Evolutionary conservation across 2,113 vertebrate species (phyloP), one percentile per base, ranked within the genome.

Genomic region (Brachyhypopomus occidentalis): DNA sequence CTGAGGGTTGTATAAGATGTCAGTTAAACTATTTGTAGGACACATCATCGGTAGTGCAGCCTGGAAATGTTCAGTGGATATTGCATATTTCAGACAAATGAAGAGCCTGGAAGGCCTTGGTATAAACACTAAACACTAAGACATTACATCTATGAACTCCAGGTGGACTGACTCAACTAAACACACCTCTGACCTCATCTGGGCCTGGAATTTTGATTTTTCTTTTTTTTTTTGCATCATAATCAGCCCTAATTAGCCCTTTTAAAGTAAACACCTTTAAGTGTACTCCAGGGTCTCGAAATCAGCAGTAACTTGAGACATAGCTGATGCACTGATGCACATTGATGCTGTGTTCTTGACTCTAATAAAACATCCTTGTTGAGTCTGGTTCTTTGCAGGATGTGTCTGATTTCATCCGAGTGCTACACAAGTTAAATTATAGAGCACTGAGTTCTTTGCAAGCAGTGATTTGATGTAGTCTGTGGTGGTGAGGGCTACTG

Each of bases 221-320:
- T 48, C 5, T 19, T 69, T 22, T 22, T 69, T 70, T 70, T 70
- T 22, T n/a, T 19, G 12, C 66, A n/a, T n/a, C 66, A 70, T 22
- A 70, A 70, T 70, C 5, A 4, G 20, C 11, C 34, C 34, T 70
- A 70, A 41, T 22, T 38, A 70, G 34, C 34, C 45, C 66, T 3
- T 41, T 41, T 38, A 70, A 70, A 34, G 66, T 70, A 70, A 70
- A 70, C 34, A 70, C 66, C n/a, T 20, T 22, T 22, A 38, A 22
- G 17, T 70, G 19, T 41, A 41, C 36, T 70, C 66, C 34, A 69
- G 66, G 34, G 66, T 36, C 36, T 41, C 19, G 34, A 9, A 38
- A 70, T 70, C 66, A 41, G 36, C 66, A n/a, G 36, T 22, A 41
- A 70, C 66, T 70, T 41, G 66, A 70, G 19, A 67, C 8, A 34